Percentiles rank a stretch among this genome's conserved stretches.
phyloP scores from a whole-genome alignment of 2,113 vertebrate genomes.

The Petrocephalus zakoni region DNA sequence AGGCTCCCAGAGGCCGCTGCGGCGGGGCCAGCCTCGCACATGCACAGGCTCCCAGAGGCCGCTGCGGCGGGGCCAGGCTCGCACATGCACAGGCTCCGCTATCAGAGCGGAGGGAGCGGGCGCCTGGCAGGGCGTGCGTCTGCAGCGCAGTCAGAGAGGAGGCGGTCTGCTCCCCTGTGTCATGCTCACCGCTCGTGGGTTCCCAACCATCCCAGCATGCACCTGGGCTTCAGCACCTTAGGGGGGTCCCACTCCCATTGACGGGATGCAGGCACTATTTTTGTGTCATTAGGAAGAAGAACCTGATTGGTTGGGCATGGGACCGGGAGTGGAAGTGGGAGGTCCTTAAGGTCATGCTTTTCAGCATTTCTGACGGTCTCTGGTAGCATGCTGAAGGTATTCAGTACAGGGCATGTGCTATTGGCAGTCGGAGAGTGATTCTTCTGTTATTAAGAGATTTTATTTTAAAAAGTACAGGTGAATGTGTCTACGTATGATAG shows the following conservation, averaged over 20 bases:
- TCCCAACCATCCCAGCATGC: neutral
- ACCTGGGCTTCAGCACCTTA: neutral
- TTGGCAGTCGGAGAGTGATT: neutral
- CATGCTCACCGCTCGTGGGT: neutral
- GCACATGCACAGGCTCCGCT: neutral
- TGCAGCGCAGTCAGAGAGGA: neutral
- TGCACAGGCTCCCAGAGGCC: conserved; percentile 12
- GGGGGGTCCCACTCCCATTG: neutral
- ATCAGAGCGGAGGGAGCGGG: no score
- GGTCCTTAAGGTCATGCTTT: neutral
- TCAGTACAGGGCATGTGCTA: neutral
- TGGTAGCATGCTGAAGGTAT: neutral
- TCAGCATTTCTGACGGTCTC: neutral
- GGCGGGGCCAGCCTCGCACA: no score
- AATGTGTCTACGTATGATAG: neutral
- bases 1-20: neutral
- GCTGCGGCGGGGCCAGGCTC: neutral
- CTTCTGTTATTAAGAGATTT: neutral
- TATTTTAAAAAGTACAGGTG: neutral
- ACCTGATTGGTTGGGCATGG: neutral
- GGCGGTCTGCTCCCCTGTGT: neutral
- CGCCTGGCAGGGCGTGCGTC: neutral
- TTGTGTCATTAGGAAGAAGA: neutral
- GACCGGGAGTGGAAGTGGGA: neutral
- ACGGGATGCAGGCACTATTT: neutral